These are phyloP conservation scores for Athalia cordata DNA, from an alignment of 2,888 invertebrate genomes.

Conservation along the genomic window DNA sequence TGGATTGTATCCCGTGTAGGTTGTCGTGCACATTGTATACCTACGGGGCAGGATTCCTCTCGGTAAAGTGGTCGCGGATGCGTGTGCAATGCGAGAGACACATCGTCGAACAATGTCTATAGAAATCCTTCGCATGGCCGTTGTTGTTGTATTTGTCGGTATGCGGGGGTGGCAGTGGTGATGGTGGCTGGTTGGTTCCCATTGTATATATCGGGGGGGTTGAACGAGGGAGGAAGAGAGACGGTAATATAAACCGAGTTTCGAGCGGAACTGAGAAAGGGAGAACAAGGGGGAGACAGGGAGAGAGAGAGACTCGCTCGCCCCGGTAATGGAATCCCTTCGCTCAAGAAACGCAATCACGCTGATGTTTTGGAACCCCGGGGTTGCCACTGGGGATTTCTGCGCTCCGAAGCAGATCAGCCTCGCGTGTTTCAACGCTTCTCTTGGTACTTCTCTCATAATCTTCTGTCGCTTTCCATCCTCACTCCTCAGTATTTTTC, in stretches of 20 bases:
- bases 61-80: conserved; percentile 32
- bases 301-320: conserved; percentile 52
- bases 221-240: conserved; percentile 46
- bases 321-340: conserved; percentile 72
- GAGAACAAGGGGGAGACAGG: conserved; percentile 56
- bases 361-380: conserved; percentile 72
- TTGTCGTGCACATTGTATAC: neutral
- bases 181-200: conserved; percentile 3
- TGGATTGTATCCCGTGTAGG: neutral
- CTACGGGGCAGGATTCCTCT: conserved; percentile 8
- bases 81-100: conserved; percentile 26
- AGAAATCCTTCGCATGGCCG: conserved; percentile 54
- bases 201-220: conserved; percentile 40
- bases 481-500: too few species aligned
- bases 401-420: conserved; percentile 71
- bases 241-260: conserved; percentile 10
- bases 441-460: conserved; percentile 44
- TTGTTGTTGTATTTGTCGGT: conserved; percentile 39
- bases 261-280: conserved; percentile 40
- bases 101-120: conserved; percentile 45
- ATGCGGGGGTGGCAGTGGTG: conserved; percentile 49
- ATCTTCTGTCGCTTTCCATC: conserved; percentile 1
- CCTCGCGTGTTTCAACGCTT: conserved; percentile 62
- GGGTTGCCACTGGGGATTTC: conserved; percentile 71
- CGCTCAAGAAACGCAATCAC: conserved; percentile 71